These are phyloP conservation scores for Cistogaster globosa DNA, from an alignment of 2,888 invertebrate genomes.

Conservation along the genomic window DNA sequence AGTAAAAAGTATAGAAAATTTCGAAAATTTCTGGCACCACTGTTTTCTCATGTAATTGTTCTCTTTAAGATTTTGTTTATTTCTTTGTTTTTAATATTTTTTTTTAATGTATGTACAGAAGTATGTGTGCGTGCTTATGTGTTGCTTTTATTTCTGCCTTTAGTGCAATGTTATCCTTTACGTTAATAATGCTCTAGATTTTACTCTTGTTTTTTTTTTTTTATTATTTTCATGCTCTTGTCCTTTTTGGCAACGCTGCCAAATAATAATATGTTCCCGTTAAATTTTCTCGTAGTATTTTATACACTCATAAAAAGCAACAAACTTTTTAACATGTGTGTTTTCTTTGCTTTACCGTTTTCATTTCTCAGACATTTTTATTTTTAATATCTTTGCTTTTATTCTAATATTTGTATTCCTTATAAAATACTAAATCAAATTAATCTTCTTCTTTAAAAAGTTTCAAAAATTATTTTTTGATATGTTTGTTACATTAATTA, in stretches of 20 bases:
- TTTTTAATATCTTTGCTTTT: conserved; percentile 51
- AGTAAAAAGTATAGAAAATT: too few species aligned
- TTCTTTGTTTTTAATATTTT: background rate
- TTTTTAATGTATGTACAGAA: background rate
- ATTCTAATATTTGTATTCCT: conserved; percentile 14
- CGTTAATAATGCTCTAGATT: conserved; percentile 61
- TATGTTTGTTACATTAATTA: too few species aligned
- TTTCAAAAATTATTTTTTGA: background rate
- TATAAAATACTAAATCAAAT: background rate
- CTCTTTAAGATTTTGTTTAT: conserved; percentile 30
- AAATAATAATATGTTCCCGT: conserved; percentile 52
- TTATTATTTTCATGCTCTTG: conserved; percentile 61
- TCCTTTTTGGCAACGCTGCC: conserved; percentile 73
- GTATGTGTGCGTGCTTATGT: background rate
- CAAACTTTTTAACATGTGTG: background rate
- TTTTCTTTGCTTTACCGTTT: background rate
- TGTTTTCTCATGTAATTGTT: conserved; percentile 61
- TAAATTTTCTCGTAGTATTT: conserved; percentile 5
- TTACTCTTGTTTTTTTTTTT: conserved; percentile 37
- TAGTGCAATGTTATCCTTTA: conserved; percentile 51
- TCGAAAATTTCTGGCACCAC: too few species aligned
- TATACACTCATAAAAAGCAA: background rate
- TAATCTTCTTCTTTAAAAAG: background rate
- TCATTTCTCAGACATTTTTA: conserved; percentile 44
- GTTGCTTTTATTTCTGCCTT: conserved; percentile 26